phyloP scores from a whole-genome alignment of 2,888 invertebrate species.

The Plusia festucae region DNA sequence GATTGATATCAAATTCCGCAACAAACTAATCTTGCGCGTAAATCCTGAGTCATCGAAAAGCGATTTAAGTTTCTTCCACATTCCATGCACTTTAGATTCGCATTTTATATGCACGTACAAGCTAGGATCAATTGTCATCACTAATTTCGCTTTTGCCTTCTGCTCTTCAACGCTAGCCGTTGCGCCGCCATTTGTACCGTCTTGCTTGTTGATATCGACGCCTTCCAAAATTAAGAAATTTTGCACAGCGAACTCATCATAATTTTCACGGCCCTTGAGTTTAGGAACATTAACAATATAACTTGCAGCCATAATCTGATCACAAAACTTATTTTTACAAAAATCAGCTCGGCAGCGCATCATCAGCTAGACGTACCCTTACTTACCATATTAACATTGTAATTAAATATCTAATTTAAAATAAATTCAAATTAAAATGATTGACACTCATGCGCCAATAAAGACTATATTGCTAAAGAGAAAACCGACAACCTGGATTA shows the following conservation, averaged over 20 bases:
- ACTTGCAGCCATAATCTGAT: background rate
- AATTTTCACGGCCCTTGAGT: background rate
- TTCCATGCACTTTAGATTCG: background rate
- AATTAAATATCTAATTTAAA: too few relatives aligned
- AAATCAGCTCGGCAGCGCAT: too few relatives aligned
- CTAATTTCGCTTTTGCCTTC: slow-evolving; percentile 6
- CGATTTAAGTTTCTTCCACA: slow-evolving; percentile 5
- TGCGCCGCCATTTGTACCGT: background rate
- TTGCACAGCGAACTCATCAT: background rate
- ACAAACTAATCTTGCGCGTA: slow-evolving; percentile 8
- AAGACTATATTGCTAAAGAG: too few relatives aligned
- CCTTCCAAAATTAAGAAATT: slow-evolving; percentile 5
- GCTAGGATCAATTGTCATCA: slow-evolving; percentile 6
- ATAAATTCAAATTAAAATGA: too few relatives aligned
- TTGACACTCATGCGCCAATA: too few relatives aligned
- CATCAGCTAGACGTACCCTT: too few relatives aligned
- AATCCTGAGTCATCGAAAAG: slow-evolving; percentile 18
- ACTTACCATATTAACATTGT: too few relatives aligned
- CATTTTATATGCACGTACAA: background rate
- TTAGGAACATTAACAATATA: background rate
- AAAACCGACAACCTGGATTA: too few relatives aligned
- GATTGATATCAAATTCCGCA: slow-evolving; percentile 10
- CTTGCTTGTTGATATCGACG: background rate
- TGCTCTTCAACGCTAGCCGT: background rate
- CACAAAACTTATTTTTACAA: too few relatives aligned